Conservation (phyloP, 2,113 vertebrate species). For the Probosciger aterrimus region DNA sequence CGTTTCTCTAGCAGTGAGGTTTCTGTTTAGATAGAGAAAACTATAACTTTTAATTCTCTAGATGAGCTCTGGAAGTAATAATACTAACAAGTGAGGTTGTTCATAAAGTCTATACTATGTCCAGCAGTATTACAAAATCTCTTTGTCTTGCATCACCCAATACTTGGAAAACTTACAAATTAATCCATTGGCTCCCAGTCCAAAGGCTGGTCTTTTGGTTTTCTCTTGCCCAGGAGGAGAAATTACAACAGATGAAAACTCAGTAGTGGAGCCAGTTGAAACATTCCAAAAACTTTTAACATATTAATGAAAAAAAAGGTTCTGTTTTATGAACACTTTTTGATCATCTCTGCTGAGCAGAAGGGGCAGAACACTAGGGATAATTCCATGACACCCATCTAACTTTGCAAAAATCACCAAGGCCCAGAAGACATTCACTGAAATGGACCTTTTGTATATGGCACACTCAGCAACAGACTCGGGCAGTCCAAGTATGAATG, state of each 20-base stretch:
- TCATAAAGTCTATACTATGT: background rate
- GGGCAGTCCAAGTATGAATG: background rate
- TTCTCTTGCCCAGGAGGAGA: background rate
- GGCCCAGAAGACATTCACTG: background rate
- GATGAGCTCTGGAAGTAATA: constrained; percentile 56
- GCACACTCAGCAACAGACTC: background rate
- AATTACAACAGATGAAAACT: constrained; percentile 36
- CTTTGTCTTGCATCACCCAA: background rate
- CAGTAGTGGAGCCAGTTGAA: background rate
- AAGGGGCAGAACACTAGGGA: background rate
- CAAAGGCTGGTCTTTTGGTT: background rate
- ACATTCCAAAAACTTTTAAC: background rate
- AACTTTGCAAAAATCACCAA: background rate
- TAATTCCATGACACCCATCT: background rate
- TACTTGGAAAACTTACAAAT: constrained; percentile 12
- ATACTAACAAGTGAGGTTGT: constrained; percentile 59
- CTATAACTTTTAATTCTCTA: constrained; percentile 58
- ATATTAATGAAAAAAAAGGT: background rate
- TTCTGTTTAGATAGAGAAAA: constrained; percentile 65
- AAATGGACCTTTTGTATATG: background rate
- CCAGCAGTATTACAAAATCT: constrained; percentile 5
- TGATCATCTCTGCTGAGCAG: background rate
- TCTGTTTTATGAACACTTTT: background rate
- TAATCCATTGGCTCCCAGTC: background rate
- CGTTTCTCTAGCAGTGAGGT: constrained; percentile 62